Percentiles rank a stretch among this genome's conserved stretches.
Evolutionary conservation across 92 coral and sea anemone species (phyloP).

Genomic region (Porites lobata): DNA sequence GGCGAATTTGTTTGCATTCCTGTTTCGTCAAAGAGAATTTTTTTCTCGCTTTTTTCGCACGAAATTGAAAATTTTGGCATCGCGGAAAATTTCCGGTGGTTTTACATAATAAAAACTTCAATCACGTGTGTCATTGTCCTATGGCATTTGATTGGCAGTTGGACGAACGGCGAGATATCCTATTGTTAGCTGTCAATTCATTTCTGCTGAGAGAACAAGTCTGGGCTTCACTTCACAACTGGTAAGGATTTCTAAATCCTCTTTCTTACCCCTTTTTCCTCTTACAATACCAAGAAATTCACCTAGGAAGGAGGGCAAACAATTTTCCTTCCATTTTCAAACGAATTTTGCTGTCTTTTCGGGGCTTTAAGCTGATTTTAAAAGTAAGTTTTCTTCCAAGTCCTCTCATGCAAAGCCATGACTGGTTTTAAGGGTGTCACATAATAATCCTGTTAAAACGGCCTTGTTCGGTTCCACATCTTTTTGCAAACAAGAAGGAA

Average conservation of each 20-base stretch:
- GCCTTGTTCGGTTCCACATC: slow-evolving; percentile 25
- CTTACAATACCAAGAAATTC: slow-evolving; percentile 20
- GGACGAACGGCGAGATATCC: slow-evolving; percentile 84
- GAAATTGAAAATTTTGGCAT: slow-evolving; percentile 69
- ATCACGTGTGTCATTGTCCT: slow-evolving; percentile 89
- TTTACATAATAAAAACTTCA: slow-evolving; percentile 79
- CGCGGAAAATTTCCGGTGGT: slow-evolving; percentile 87
- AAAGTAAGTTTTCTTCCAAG: slow-evolving; percentile 45
- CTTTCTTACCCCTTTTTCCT: slow-evolving; percentile 61
- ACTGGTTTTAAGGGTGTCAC: slow-evolving; percentile 54
- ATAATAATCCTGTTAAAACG: slow-evolving; percentile 41
- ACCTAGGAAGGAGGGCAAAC: slow-evolving; percentile 15
- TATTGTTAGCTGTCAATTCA: slow-evolving; percentile 84
- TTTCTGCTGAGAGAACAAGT: slow-evolving; percentile 78
- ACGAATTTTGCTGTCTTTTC: slow-evolving; percentile 59
- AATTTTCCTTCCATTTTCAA: slow-evolving; percentile 45
- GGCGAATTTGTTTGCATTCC: slow-evolving; percentile 54
- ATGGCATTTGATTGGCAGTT: slow-evolving; percentile 89
- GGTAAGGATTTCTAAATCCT: slow-evolving; percentile 87
- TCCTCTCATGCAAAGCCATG: slow-evolving; percentile 43
- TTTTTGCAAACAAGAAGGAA: slow-evolving; percentile 9
- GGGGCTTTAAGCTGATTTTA: slow-evolving; percentile 43
- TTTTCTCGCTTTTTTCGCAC: slow-evolving; percentile 66
- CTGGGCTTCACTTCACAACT: slow-evolving; percentile 75
- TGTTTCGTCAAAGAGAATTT: slow-evolving; percentile 46